Conservation (phyloP, 2,113 vertebrate species). For the Tursiops truncatus region DNA sequence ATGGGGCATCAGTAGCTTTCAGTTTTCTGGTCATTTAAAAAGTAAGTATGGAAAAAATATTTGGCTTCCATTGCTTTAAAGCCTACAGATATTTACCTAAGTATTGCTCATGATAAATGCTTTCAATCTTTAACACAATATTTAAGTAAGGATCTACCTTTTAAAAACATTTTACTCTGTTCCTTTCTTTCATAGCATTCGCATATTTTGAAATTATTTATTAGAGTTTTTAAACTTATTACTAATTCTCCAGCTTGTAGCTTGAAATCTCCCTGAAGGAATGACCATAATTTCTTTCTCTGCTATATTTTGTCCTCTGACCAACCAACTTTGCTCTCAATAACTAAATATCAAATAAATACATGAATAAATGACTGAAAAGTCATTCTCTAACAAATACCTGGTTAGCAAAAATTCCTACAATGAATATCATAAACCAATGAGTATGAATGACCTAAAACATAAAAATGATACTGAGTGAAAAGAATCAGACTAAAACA, state of each 20-base stretch:
- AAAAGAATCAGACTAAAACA: neutral
- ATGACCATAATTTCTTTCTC: neutral
- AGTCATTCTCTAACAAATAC: neutral
- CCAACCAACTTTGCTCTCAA: neutral
- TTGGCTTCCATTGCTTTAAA: neutral
- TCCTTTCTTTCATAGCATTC: neutral
- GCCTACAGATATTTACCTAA: neutral
- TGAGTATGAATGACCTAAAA: neutral
- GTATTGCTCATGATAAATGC: neutral
- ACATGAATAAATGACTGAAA: neutral
- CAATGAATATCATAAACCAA: neutral
- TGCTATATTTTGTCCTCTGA: neutral
- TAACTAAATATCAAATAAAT: neutral
- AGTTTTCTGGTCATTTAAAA: neutral
- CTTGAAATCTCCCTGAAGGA: neutral
- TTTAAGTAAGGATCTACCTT: neutral
- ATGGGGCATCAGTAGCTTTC: neutral
- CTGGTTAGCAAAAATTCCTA: neutral
- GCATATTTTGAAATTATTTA: neutral
- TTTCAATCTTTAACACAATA: neutral
- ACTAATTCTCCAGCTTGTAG: neutral
- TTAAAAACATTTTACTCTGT: neutral
- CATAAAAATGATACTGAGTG: neutral
- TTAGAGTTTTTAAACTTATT: neutral
- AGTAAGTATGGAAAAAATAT: neutral